Evolutionary conservation across 2,888 invertebrate species (phyloP).

Genomic region (Watsonalla binaria): DNA sequence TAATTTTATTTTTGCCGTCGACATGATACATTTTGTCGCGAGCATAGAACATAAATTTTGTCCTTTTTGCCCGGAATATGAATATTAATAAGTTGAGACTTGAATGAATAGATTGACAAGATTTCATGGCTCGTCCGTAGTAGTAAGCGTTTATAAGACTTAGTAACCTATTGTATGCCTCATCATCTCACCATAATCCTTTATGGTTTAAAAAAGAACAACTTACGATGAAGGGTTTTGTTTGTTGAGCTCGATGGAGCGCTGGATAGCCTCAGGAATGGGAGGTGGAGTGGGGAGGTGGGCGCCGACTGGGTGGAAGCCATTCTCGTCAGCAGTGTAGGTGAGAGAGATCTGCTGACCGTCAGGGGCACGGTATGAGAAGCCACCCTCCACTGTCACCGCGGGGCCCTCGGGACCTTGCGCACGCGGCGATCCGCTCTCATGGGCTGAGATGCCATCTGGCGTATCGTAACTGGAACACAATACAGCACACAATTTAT

Average conservation of each 20-base stretch:
- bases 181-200: no score
- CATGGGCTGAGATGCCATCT: constrained; percentile 80
- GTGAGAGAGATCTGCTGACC: constrained; percentile 81
- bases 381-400: constrained; percentile 81
- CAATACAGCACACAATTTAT: constrained; percentile 36
- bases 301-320: constrained; percentile 81
- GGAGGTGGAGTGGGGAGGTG: constrained; percentile 80
- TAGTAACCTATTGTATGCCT: no score
- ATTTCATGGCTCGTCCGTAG: no score
- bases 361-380: constrained; percentile 82
- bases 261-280: constrained; percentile 78
- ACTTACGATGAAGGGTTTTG: constrained; percentile 50
- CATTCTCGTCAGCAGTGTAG: constrained; percentile 85
- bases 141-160: no score
- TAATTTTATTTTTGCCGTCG: no score
- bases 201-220: not conserved
- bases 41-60: no score
- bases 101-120: no score
- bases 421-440: constrained; percentile 79
- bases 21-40: no score
- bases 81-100: no score
- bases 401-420: constrained; percentile 74
- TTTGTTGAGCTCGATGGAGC: constrained; percentile 68
- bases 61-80: no score
- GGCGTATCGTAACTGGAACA: constrained; percentile 80